Evolutionary conservation across 2,888 invertebrate genomes (phyloP).

Genomic region (Ophraella communa): DNA sequence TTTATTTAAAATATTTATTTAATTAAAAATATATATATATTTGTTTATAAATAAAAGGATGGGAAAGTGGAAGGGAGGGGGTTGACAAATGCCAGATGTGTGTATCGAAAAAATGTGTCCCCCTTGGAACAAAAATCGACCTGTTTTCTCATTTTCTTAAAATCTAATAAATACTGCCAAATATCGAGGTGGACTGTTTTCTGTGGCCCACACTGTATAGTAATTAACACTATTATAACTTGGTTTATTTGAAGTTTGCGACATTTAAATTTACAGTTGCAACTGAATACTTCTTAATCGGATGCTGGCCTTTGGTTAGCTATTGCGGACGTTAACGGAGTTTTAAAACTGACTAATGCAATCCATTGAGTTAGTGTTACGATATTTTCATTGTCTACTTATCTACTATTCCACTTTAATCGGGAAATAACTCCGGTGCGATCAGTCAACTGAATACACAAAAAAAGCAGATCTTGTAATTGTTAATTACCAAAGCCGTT

Average conservation of each 20-base stretch:
- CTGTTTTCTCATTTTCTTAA: too few species aligned
- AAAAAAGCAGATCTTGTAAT: neutral
- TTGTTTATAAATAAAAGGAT: too few species aligned
- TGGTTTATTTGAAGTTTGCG: neutral
- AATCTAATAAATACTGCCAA: too few species aligned
- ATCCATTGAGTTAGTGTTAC: neutral
- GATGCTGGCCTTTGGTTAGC: neutral
- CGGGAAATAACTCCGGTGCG: neutral
- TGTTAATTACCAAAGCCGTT: neutral
- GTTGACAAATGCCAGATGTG: too few species aligned
- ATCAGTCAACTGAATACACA: neutral
- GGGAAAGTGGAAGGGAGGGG: too few species aligned
- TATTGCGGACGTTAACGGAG: constrained; percentile 3
- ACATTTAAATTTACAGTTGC: constrained; percentile 4
- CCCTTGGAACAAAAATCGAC: too few species aligned
- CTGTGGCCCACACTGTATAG: too few species aligned
- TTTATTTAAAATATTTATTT: too few species aligned
- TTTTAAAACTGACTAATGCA: neutral
- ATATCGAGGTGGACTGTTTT: too few species aligned
- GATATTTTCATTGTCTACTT: constrained; percentile 10
- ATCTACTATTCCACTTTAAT: constrained; percentile 8
- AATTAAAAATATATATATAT: too few species aligned
- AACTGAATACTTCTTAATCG: neutral
- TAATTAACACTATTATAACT: neutral
- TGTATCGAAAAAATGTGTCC: too few species aligned